Conservation (phyloP, 2,113 vertebrate species). For the Uropsilus gracilis region DNA sequence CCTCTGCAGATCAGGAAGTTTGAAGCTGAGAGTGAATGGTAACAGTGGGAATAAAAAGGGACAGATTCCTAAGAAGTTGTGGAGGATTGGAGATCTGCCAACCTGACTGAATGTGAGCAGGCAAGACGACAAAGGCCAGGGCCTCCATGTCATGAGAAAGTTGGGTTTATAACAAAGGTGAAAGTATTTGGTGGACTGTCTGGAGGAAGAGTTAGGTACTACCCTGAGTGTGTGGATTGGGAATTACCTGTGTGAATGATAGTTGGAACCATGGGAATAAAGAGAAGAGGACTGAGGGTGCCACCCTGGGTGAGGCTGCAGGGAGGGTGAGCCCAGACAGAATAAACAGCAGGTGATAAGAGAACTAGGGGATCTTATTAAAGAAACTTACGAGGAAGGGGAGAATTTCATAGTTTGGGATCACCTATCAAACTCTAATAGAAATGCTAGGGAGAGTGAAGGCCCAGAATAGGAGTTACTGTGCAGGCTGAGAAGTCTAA, state of each 20-base stretch:
- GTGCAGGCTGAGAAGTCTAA: conserved; percentile 19
- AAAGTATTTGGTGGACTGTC: not conserved
- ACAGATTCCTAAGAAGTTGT: conserved; percentile 23
- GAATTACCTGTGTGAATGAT: conserved; percentile 17
- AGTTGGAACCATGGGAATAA: conserved; percentile 4
- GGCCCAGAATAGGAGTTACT: conserved; percentile 1
- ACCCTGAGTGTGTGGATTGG: not conserved
- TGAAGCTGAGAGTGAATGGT: not conserved
- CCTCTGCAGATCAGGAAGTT: conserved; percentile 30
- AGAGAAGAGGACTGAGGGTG: not conserved
- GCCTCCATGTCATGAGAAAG: not conserved
- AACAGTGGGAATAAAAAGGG: conserved; percentile 3
- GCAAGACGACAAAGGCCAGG: conserved; percentile 3
- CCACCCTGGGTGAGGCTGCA: not conserved
- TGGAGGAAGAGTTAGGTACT: not conserved
- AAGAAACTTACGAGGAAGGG: not conserved
- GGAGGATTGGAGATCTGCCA: not conserved
- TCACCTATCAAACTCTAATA: conserved; percentile 8
- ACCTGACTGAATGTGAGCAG: conserved; percentile 12
- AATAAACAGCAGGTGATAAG: not conserved
- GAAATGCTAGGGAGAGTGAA: conserved; percentile 2
- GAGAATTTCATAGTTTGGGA: not conserved
- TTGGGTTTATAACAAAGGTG: not conserved
- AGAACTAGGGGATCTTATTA: not conserved
- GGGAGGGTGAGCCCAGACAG: not conserved